Conservation (phyloP, 92 coral and sea anemone genomes). For the Zoanthus solanderi region DNA sequence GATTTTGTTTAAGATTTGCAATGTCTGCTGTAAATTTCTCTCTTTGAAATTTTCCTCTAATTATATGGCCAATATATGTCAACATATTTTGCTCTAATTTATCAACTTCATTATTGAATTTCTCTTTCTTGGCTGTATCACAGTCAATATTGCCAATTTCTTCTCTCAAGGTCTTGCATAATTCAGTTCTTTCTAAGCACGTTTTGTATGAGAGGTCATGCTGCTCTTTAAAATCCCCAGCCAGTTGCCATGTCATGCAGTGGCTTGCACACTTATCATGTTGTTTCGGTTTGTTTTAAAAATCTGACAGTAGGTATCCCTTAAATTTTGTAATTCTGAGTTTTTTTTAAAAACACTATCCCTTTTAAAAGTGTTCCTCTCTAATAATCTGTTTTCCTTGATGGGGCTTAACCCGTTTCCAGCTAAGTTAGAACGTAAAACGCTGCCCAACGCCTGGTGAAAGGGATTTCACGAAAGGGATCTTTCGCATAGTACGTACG, state of each 20-base stretch:
- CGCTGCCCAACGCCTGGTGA: too few species aligned
- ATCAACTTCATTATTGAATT: background rate
- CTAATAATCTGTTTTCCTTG: too few species aligned
- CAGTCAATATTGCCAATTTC: background rate
- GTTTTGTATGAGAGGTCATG: constrained; percentile 3
- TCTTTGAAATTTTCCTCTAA: background rate
- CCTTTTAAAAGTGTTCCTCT: too few species aligned
- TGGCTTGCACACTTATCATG: constrained; percentile 29
- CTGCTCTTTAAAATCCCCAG: constrained; percentile 14
- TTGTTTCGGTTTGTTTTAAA: background rate
- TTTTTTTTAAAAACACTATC: too few species aligned
- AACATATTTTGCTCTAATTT: background rate
- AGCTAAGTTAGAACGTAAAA: too few species aligned
- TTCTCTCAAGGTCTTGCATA: background rate
- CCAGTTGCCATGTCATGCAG: background rate
- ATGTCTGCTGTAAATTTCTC: background rate
- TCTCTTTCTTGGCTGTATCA: background rate
- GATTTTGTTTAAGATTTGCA: background rate
- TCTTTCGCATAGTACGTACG: too few species aligned
- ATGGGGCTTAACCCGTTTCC: too few species aligned
- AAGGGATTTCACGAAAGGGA: too few species aligned
- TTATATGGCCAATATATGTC: background rate
- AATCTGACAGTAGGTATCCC: constrained; percentile 2
- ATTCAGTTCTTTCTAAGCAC: background rate
- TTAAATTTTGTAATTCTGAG: background rate